Conservation (phyloP, 2,888 invertebrate genomes). For the Lepidocyrtoides sp. region DNA sequence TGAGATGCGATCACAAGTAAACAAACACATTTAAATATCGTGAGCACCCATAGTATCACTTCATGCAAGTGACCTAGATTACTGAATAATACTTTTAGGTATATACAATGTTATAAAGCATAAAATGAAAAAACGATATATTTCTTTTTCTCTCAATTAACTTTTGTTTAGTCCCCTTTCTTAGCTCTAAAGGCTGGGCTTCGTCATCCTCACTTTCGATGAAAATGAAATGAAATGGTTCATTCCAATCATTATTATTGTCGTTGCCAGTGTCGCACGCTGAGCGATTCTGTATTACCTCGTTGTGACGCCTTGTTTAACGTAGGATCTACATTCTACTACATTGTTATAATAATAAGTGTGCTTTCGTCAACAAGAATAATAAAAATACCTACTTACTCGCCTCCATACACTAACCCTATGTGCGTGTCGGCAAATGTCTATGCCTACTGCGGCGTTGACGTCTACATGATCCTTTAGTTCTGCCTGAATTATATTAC, state of each 20-base stretch:
- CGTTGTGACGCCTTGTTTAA: background rate
- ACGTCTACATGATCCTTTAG: background rate
- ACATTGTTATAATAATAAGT: background rate
- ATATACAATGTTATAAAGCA: too few relatives aligned
- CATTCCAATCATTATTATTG: constrained; percentile 2
- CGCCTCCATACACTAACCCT: background rate
- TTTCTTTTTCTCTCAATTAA: constrained; percentile 37
- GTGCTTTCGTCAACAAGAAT: too few relatives aligned
- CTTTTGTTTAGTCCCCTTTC: constrained; percentile 2
- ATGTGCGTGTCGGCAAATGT: background rate
- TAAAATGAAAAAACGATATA: background rate
- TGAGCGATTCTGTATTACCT: background rate
- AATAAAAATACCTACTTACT: too few relatives aligned
- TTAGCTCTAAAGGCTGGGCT: constrained; percentile 30
- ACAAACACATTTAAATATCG: background rate
- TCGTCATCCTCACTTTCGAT: constrained; percentile 47
- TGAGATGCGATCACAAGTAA: background rate
- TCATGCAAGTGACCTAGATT: constrained; percentile 42
- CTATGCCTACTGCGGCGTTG: background rate
- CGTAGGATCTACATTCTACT: background rate
- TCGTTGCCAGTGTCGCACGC: background rate
- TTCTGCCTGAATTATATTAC: constrained; percentile 8
- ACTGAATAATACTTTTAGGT: background rate
- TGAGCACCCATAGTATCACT: background rate
- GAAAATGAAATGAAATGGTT: background rate